These are phyloP conservation scores for Caloenas nicobarica DNA, from an alignment of 2,113 vertebrate genomes.

Conservation along the genomic window DNA sequence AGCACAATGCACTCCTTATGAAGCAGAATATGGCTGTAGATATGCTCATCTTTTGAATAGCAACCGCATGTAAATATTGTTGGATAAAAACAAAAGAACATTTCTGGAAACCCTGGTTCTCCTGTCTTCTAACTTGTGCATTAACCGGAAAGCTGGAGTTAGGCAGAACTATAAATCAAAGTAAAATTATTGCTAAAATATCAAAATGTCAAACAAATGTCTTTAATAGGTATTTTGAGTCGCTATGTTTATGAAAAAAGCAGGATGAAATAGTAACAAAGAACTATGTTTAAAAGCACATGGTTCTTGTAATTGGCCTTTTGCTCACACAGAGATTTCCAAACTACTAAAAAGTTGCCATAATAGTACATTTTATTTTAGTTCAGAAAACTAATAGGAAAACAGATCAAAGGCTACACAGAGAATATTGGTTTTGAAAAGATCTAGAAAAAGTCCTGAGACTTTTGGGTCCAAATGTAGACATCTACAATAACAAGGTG, in stretches of 20 bases:
- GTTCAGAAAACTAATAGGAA: fast-evolving
- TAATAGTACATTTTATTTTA: neutral
- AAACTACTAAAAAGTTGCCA: neutral
- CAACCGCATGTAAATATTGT: neutral
- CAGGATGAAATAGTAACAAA: neutral
- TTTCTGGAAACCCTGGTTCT: neutral
- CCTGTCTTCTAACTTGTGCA: neutral
- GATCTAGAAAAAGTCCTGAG: neutral
- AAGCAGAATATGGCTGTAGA: neutral
- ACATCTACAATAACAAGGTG: neutral
- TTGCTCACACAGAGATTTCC: neutral
- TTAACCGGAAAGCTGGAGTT: neutral
- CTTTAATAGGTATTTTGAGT: neutral
- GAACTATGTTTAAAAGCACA: neutral
- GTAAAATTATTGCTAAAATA: neutral
- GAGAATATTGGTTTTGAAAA: neutral
- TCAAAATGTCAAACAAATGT: conserved; percentile 29
- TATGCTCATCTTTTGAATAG: neutral
- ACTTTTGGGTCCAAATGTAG: neutral
- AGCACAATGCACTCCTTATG: neutral
- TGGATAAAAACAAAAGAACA: neutral
- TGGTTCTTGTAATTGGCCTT: neutral
- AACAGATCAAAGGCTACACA: neutral
- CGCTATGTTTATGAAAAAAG: neutral
- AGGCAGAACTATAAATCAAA: neutral